Evolutionary conservation across 2,888 invertebrate genomes (phyloP).

Genomic region (Epinotia ramella): DNA sequence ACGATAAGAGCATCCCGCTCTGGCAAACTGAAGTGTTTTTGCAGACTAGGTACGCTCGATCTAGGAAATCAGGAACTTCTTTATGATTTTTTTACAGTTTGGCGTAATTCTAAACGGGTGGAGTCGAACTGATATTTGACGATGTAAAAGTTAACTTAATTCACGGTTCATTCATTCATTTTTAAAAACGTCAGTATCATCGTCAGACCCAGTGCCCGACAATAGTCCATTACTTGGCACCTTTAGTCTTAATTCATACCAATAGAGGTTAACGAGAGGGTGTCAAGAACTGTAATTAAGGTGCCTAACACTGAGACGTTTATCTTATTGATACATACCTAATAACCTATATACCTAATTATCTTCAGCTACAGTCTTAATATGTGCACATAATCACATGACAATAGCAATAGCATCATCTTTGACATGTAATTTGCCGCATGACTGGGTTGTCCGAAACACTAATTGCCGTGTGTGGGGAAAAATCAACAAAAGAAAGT

Average conservation of each 20-base stretch:
- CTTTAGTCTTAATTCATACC: too few species aligned
- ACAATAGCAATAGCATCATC: constrained; percentile 35
- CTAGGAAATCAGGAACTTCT: neutral
- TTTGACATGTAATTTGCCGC: constrained; percentile 65
- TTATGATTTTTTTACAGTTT: too few species aligned
- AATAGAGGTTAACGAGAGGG: too few species aligned
- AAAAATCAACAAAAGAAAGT: constrained; percentile 56
- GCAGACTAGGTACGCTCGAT: neutral
- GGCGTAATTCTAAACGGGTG: too few species aligned
- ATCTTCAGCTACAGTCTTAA: neutral
- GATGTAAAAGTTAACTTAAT: too few species aligned
- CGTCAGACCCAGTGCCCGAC: too few species aligned
- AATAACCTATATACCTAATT: neutral
- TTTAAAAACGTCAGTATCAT: too few species aligned
- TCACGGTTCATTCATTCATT: too few species aligned
- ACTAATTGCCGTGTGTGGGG: constrained; percentile 66
- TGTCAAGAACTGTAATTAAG: neutral
- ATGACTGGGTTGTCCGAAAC: constrained; percentile 65
- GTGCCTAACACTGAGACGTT: neutral
- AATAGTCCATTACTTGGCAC: too few species aligned
- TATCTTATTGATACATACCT: neutral
- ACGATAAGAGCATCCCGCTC: constrained; percentile 3
- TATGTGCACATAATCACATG: constrained; percentile 1
- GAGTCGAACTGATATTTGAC: too few species aligned
- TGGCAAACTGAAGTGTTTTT: neutral